These are phyloP conservation scores for Lagopus leucura DNA, from an alignment of 2,113 vertebrate species.

Conservation along the genomic window DNA sequence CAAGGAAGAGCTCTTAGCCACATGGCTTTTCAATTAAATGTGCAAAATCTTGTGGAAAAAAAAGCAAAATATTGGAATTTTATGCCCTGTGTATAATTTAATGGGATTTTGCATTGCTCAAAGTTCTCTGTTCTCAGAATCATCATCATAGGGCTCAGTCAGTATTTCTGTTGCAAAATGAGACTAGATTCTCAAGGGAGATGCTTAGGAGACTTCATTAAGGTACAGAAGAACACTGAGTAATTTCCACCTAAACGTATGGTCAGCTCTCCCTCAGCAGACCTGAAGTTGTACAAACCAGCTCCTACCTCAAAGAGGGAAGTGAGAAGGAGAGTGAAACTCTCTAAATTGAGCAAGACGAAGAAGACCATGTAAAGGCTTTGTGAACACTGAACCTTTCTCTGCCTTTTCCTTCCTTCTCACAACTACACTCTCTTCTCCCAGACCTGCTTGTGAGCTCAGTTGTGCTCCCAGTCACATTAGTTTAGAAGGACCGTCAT, in stretches of 20 bases:
- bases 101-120: background rate
- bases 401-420: background rate
- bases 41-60: background rate
- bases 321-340: background rate
- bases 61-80: background rate
- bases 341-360: background rate
- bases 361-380: background rate
- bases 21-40: background rate
- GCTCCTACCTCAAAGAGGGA: background rate
- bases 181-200: background rate
- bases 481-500: background rate
- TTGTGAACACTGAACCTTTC: background rate
- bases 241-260: background rate
- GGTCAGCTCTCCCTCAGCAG: background rate
- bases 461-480: background rate
- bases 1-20: background rate
- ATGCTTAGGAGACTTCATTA: background rate
- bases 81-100: background rate
- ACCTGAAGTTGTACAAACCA: background rate
- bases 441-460: background rate
- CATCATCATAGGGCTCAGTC: background rate
- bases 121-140: background rate
- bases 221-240: background rate
- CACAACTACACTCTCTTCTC: background rate
- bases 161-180: background rate